Conservation (phyloP, 2,113 vertebrate genomes). For the Trematomus loennbergii region DNA sequence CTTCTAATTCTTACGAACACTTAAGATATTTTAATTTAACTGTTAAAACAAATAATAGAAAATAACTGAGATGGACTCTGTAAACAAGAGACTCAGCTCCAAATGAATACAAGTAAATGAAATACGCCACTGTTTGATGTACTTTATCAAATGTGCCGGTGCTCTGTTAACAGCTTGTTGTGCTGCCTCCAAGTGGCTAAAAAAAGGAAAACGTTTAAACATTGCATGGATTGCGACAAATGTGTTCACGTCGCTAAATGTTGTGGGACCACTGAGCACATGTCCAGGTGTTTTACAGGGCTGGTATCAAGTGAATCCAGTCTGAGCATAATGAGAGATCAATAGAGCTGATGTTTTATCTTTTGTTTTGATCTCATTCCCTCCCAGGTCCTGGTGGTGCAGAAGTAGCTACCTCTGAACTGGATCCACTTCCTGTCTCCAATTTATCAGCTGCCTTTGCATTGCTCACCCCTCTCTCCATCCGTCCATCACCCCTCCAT, state of each 20-base stretch:
- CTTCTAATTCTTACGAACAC: too few species aligned
- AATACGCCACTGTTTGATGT: neutral
- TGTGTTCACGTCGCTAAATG: neutral
- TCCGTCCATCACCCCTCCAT: constrained; percentile 39
- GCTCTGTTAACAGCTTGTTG: neutral
- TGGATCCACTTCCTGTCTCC: constrained; percentile 64
- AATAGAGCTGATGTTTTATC: constrained; percentile 48
- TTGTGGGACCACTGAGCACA: neutral
- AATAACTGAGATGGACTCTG: too few species aligned
- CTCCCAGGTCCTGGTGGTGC: constrained; percentile 57
- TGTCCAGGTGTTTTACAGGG: neutral
- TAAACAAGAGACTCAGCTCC: too few species aligned
- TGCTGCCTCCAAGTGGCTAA: neutral
- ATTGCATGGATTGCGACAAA: neutral
- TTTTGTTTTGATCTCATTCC: constrained; percentile 31
- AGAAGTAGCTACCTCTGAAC: constrained; percentile 68
- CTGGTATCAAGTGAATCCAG: neutral
- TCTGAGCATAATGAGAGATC: constrained; percentile 30
- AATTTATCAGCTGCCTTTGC: constrained; percentile 60
- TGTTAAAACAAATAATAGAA: too few species aligned
- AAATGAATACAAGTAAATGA: neutral
- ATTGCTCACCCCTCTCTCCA: constrained; percentile 66
- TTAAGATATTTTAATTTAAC: too few species aligned
- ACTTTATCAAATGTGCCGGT: neutral
- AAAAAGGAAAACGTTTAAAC: constrained; percentile 1